A percentile compares a stretch with the other conserved stretches of the same genome.
phyloP scores from a whole-genome alignment of 2,797 vertebrate species.

The Sebastes dallii region DNA sequence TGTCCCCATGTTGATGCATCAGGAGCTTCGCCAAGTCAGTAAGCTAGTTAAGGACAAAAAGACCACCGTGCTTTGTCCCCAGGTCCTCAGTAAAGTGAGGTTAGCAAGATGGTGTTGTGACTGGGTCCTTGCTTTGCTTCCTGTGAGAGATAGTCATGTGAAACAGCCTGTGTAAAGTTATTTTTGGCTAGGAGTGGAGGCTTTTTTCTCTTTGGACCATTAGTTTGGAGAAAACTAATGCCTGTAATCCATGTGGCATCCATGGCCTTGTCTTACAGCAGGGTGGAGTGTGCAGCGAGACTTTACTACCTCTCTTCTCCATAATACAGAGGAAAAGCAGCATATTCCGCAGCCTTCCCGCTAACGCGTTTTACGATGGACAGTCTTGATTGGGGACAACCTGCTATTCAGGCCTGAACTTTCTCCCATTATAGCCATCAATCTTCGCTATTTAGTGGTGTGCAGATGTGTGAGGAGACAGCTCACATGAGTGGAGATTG shows the following conservation, averaged over 20 bases:
- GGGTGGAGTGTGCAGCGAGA: neutral
- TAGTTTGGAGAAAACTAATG: neutral
- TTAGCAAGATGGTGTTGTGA: neutral
- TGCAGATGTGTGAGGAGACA: neutral
- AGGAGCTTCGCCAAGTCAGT: neutral
- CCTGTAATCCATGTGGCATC: neutral
- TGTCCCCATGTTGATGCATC: neutral
- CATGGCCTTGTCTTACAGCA: neutral
- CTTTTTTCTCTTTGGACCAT: neutral
- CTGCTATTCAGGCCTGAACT: neutral
- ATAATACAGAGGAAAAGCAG: neutral
- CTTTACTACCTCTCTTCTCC: neutral
- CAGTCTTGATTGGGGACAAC: neutral
- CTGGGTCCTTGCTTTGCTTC: neutral
- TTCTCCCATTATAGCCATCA: neutral
- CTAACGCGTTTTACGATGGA: neutral
- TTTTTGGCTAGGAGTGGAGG: neutral
- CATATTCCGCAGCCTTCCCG: neutral
- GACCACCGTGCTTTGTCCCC: neutral
- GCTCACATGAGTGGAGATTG: neutral
- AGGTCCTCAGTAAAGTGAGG: neutral
- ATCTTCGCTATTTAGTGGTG: neutral
- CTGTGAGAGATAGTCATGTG: neutral
- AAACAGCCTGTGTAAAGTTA: neutral
- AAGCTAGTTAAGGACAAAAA: neutral